A percentile compares a stretch with the other conserved stretches of the same genome.
Conservation (phyloP, 2,113 vertebrate genomes). For the Antennarius striatus region DNA sequence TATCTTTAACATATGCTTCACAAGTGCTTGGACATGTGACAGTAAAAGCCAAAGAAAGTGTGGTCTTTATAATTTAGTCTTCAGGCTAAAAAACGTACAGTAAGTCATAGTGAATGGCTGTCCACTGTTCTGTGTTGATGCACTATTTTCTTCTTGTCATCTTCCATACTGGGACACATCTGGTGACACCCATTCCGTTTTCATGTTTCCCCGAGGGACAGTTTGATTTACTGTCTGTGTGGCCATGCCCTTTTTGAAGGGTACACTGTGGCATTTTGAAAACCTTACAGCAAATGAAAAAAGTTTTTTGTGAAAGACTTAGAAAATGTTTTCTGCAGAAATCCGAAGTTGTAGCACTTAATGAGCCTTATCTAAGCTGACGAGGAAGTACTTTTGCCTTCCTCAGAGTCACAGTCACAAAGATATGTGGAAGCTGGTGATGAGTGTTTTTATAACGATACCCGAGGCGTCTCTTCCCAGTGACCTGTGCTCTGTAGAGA, state of each 20-base stretch:
- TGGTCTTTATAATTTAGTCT: slow-evolving; percentile 37
- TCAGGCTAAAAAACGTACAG: slow-evolving; percentile 35
- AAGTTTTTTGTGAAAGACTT: not conserved
- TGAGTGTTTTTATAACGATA: slow-evolving; percentile 65
- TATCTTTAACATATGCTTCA: not conserved
- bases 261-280: slow-evolving; percentile 61
- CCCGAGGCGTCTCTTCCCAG: slow-evolving; percentile 47
- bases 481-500: slow-evolving; percentile 68
- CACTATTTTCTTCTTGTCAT: slow-evolving; percentile 77
- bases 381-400: slow-evolving; percentile 16
- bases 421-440: slow-evolving; percentile 53
- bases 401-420: slow-evolving; percentile 50
- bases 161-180: slow-evolving; percentile 68
- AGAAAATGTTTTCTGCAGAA: not conserved
- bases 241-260: slow-evolving; percentile 61
- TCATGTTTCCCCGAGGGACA: slow-evolving; percentile 63
- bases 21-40: not conserved
- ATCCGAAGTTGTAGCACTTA: slow-evolving; percentile 19
- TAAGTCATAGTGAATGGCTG: slow-evolving; percentile 40
- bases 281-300: slow-evolving; percentile 38
- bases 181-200: slow-evolving; percentile 63
- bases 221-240: slow-evolving; percentile 70
- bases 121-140: slow-evolving; percentile 56
- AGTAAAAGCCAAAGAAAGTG: slow-evolving; percentile 21
- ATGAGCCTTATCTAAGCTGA: slow-evolving; percentile 43